Base-by-base conservation (phyloP, 2,888 invertebrate genomes). In the Heliconius erato region DNA sequence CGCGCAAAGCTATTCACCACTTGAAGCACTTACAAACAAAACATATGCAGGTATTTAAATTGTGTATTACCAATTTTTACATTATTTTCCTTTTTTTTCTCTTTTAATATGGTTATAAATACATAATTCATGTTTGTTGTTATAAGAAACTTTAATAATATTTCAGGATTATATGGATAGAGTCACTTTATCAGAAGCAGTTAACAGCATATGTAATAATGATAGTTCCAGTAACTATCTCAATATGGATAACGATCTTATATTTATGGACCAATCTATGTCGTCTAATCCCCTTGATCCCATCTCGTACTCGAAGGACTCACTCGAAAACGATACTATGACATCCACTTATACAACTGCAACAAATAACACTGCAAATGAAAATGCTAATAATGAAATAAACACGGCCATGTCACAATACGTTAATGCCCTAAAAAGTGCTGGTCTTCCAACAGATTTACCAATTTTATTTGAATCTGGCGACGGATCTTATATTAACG, bases 381-480 rank as follows among this genome's bases (percentile, higher is more conserved):
- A 92, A 69, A 87, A 88, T 32, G 87, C 88, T 9, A 89, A 89
- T 6, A 89, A 90, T 69, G 93, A 91, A 35, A 93, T 95, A 54
- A 91, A 92, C 81, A 93, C 91, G 23, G 94, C 95, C 5, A 94
- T 96, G 95, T 95, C 96, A 2, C 95, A 96, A 89, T 96, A 94
- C 84, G 96, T 94, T n/a, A 96, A 93, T 84, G 96, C 94, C 5
- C 90, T 94, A 74, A 96, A 96, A 88, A 95, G 88, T 85, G 96
- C 94, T 40, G 96, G 95, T 7, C 90, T 94, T 49, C 95, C 94
- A 3, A 96, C 95, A 23, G 95, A 95, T 86, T 87, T 95, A 69
- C 96, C 97, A 35, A 97, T 97, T 86, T 96, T 97, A 85, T 97
- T 97, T 85, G 97, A 97, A 89, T 97, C 97, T 2, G 97, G 96